Evolutionary conservation across 1,140 invertebrate species (phyloP), one percentile per base, ranked within the genome.

Genomic region (Tigriopus japonicus): DNA sequence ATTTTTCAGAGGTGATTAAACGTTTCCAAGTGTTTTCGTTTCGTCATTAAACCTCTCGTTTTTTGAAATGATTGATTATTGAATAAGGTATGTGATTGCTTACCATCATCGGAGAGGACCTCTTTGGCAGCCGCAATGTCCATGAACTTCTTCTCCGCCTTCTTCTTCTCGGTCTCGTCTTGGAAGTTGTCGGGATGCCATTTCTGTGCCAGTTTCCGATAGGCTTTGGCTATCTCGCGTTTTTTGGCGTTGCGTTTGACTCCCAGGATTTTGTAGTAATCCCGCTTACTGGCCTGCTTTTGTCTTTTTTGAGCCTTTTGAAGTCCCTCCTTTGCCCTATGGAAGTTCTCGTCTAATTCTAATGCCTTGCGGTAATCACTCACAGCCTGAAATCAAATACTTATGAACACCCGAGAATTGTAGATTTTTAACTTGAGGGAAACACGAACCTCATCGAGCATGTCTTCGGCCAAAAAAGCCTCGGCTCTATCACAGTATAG

Each of bases 61-160:
- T n/a, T n/a, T n/a, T n/a, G n/a, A n/a, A n/a, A n/a, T n/a, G n/a
- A n/a, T n/a, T n/a, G n/a, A n/a, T n/a, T n/a, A n/a, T n/a, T n/a
- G n/a, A n/a, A n/a, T n/a, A n/a, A n/a, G n/a, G n/a, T n/a, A n/a
- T n/a, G n/a, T n/a, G n/a, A n/a, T n/a, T n/a, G n/a, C 59, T 65
- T 67, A 80, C 78, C 82, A 64, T 79, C 76, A 75, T 85, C 81
- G 55, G 81, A 80, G 14, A 85, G 72, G 40, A 93, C 95, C 77
- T 98, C 96, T 75, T 99, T 99, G 17, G 96, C 96, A 45, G 93
- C 88, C 13, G 95, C 95, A 67, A 99, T 92, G 71, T 98, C 94
- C 63, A 98, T 97, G 68, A 99, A 99, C 73, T 87, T 96, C 70
- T 95, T 95, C 71, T 99, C 87, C 0, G 96, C 95, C 35, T 82